Evolutionary conservation across 2,113 vertebrate genomes (phyloP), one percentile per base, ranked within the genome.

Genomic region (Penelope pileata): DNA sequence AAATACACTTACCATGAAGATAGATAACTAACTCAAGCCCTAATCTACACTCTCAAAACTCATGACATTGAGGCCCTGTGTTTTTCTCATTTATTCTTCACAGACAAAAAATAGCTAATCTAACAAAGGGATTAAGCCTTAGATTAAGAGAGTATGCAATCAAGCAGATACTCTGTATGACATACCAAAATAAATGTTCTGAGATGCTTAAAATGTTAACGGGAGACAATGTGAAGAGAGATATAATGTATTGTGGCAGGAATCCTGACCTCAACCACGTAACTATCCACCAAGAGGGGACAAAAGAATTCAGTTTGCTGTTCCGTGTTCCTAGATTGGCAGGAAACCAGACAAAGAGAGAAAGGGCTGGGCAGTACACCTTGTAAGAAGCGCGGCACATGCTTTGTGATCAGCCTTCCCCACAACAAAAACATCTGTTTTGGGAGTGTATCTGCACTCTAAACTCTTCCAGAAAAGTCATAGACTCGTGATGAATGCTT

Each of bases 81-180:
- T 12, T 72, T 29, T 67, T 38, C 27, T 53, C 27, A 63, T 69
- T 23, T 42, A 24, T 30, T 62, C 73, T 67, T 69, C 29, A 32
- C 0, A 1, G 24, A 3, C 16, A 29, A 91, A n/a, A 42, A 38
- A 64, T 13, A 19, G 27, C 13, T 47, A 23, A 42, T 23, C 9
- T 21, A 51, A 15, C 17, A 67, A 70, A 69, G 0, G 60, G 4
- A 30, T 5, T 24, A 80, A 38, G 9, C 34, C 10, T 38, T 2
- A 2, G n/a, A 73, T 29, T 56, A 40, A 59, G 60, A 66, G 8
- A 48, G 12, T 1, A 4, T 0, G 0, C 19, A 34, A 21, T 23
- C 15, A 70, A 50, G 21, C 6, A 53, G 27, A n/a, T 21, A 14
- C 10, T 18, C 32, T 16, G 23, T 0, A 1, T 6, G 2, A 47